phyloP scores from a whole-genome alignment of 2,797 vertebrate species.

The Acanthurus leucopareius region DNA sequence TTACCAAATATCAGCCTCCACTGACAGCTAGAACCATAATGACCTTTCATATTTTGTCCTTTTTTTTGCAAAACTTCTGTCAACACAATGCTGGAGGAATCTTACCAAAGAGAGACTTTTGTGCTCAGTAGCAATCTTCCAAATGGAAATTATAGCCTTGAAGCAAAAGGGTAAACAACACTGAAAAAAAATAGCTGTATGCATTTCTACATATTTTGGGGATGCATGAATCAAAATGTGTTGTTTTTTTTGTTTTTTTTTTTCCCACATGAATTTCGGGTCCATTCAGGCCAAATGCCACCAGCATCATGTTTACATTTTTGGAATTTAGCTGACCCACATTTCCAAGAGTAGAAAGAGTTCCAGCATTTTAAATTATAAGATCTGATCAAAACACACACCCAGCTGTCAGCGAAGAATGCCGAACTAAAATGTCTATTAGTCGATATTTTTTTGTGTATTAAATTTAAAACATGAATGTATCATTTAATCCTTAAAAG shows the following conservation, averaged over 20 bases:
- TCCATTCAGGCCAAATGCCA: slow-evolving; percentile 28
- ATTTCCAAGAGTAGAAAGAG: slow-evolving; percentile 13
- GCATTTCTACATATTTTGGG: slow-evolving; percentile 26
- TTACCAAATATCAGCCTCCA: slow-evolving; percentile 44
- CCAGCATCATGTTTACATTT: slow-evolving; percentile 23
- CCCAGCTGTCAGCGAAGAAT: neutral
- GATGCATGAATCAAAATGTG: slow-evolving; percentile 31
- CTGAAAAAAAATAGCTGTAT: slow-evolving; percentile 36
- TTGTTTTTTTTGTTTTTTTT: no score
- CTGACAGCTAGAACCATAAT: slow-evolving; percentile 63
- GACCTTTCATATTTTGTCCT: neutral
- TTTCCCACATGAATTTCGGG: slow-evolving; percentile 18
- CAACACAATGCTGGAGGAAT: slow-evolving; percentile 36
- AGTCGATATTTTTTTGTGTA: neutral
- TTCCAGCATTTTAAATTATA: slow-evolving; percentile 25
- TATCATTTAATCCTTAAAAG: slow-evolving; percentile 6
- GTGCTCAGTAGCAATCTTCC: slow-evolving; percentile 55
- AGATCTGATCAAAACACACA: neutral
- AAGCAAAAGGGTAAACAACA: slow-evolving; percentile 61
- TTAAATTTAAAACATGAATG: neutral
- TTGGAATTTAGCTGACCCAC: slow-evolving; percentile 16
- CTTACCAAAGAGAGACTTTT: slow-evolving; percentile 41
- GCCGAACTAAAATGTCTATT: neutral
- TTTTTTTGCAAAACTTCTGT: slow-evolving; percentile 51
- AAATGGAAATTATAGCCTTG: slow-evolving; percentile 67